A percentile compares a stretch with the other conserved stretches of the same genome.
phyloP scores from a whole-genome alignment of 2,888 invertebrate genomes.

The Nephrotoma flavescens region DNA sequence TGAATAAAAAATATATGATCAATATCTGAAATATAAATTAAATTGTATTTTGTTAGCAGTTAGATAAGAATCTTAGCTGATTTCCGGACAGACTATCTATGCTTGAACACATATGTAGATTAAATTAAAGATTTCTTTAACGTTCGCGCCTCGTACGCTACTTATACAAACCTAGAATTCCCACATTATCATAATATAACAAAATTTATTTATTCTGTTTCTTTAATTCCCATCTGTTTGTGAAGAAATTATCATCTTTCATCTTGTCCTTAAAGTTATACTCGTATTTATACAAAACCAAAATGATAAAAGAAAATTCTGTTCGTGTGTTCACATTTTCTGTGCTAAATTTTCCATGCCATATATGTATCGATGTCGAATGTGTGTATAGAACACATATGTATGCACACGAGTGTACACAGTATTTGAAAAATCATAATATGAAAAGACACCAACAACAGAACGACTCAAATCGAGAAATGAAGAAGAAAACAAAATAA shows the following conservation, averaged over 20 bases:
- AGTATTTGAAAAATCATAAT: neutral
- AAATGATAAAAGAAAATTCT: neutral
- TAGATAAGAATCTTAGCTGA: neutral
- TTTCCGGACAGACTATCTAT: neutral
- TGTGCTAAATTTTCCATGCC: neutral
- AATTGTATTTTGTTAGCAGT: neutral
- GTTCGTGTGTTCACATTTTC: neutral
- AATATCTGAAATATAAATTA: no score
- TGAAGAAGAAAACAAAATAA: neutral
- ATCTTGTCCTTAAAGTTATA: neutral
- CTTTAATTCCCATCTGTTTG: neutral
- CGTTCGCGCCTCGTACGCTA: neutral
- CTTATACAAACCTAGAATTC: neutral
- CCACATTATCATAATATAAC: neutral
- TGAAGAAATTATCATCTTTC: neutral
- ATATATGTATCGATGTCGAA: neutral
- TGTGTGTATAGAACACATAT: neutral
- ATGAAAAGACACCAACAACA: neutral
- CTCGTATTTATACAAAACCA: neutral
- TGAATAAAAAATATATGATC: no score
- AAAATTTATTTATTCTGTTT: neutral
- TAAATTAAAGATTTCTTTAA: neutral
- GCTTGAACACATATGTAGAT: no score
- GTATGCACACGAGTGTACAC: neutral
- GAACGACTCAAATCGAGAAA: neutral